phyloP scores from a whole-genome alignment of 2,113 vertebrate species.

The Sylvia atricapilla region DNA sequence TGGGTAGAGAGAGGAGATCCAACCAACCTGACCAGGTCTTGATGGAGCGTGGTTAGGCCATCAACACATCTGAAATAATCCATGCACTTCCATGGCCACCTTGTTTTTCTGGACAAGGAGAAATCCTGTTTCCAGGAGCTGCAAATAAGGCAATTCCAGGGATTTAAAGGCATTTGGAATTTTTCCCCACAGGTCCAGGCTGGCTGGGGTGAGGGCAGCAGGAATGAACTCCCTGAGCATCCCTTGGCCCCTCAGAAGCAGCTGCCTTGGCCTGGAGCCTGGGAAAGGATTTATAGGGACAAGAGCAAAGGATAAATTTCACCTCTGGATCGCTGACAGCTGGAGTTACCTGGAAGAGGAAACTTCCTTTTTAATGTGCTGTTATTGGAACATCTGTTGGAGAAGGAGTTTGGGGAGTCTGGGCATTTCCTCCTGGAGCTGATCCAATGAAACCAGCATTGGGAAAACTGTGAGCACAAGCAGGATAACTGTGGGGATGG shows the following conservation, averaged over 20 bases:
- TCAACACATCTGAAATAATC: not conserved
- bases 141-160: not conserved
- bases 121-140: not conserved
- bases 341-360: constrained; percentile 28
- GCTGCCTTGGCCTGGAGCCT: not conserved
- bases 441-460: not conserved
- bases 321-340: not conserved
- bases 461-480: not conserved
- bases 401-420: not conserved
- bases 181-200: not conserved
- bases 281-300: not conserved
- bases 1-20: not conserved
- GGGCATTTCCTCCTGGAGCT: not conserved
- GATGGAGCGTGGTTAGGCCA: not conserved
- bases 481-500: not conserved
- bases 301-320: not conserved
- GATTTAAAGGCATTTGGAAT: not conserved
- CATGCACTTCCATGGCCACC: not conserved
- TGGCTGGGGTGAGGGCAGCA: not conserved
- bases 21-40: not conserved
- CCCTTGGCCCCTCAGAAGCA: not conserved
- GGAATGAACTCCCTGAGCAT: not conserved
- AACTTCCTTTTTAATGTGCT: not conserved
- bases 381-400: not conserved
- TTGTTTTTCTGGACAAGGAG: not conserved